phyloP scores from a whole-genome alignment of 2,113 vertebrate genomes.

The Parus major region DNA sequence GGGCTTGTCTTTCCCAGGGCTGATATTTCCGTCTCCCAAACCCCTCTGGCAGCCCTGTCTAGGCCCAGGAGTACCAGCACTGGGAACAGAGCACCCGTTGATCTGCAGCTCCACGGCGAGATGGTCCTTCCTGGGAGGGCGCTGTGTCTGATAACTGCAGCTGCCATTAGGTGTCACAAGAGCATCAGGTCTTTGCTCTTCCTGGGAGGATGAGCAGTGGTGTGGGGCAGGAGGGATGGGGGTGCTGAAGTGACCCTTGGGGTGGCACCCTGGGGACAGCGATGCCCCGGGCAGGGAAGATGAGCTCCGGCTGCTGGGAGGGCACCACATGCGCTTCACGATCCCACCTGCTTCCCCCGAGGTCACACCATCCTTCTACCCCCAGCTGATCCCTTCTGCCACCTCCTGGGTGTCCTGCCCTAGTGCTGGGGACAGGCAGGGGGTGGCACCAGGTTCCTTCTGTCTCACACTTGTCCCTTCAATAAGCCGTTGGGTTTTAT shows the following conservation, averaged over 20 bases:
- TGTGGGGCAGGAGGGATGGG: background rate
- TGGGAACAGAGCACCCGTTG: background rate
- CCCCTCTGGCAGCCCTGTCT: background rate
- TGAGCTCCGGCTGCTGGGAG: background rate
- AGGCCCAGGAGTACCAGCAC: background rate
- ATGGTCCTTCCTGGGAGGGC: background rate
- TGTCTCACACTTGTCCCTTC: background rate
- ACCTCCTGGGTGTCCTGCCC: background rate
- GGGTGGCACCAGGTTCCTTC: background rate
- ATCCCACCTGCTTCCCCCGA: background rate
- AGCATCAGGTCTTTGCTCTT: slow-evolving; percentile 9
- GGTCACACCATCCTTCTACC: background rate
- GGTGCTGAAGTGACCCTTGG: background rate
- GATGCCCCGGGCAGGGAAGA: background rate
- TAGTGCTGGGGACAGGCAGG: background rate
- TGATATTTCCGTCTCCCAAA: background rate
- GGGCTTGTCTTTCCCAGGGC: background rate
- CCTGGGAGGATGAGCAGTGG: background rate
- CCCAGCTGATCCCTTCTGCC: background rate
- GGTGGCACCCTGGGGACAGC: background rate
- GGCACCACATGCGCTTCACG: accelerated
- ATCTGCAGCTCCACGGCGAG: accelerated
- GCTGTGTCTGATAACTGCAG: accelerated
- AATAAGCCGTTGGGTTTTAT: accelerated
- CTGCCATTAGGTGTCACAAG: slow-evolving; percentile 60